A percentile compares a stretch with the other conserved stretches of the same genome.
Conservation (phyloP, 2,888 invertebrate species). For the Alloplasta piceator region DNA sequence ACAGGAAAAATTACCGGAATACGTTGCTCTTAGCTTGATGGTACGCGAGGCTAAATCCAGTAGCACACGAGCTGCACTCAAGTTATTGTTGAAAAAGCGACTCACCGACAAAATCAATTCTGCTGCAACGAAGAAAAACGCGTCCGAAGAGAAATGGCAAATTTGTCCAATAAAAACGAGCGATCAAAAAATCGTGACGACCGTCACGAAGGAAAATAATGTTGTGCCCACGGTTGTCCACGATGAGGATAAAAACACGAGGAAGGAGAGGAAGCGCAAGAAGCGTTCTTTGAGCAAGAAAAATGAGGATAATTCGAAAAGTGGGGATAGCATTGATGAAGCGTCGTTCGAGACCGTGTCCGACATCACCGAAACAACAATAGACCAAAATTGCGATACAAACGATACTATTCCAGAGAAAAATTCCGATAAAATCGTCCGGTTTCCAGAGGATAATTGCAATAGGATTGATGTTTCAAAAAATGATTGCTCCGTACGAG, state of each 20-base stretch:
- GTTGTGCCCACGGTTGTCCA: neutral
- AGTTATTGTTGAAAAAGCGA: conserved; percentile 41
- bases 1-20: conserved; percentile 20
- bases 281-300: neutral
- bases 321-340: neutral
- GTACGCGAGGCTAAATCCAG: conserved; percentile 29
- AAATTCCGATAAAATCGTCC: too few species aligned
- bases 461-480: too few species aligned
- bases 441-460: too few species aligned
- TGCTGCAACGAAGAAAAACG: neutral
- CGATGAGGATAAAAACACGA: neutral
- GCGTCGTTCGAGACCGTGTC: neutral
- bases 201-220: neutral
- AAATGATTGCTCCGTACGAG: too few species aligned
- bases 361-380: neutral
- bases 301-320: neutral
- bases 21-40: conserved; percentile 27
- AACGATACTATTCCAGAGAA: neutral
- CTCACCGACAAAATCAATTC: neutral
- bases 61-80: conserved; percentile 33
- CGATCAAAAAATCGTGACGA: neutral
- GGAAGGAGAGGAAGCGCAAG: neutral
- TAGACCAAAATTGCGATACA: neutral
- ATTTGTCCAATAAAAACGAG: neutral
- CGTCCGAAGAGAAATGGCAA: conserved; percentile 2